Base-by-base conservation (phyloP, 2,113 vertebrate species). In the Penelope pileata region DNA sequence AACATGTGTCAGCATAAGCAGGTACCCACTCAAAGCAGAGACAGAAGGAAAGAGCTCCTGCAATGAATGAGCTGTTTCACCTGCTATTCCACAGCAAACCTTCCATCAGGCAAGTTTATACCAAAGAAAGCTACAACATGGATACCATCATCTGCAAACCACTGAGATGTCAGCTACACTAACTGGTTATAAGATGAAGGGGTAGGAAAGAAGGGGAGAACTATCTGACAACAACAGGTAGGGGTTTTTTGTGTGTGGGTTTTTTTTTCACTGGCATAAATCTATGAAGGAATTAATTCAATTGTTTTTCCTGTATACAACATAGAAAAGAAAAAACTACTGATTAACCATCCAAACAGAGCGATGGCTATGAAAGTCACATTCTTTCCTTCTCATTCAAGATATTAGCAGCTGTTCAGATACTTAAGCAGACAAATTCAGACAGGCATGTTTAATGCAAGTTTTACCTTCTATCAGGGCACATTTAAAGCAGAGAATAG, bases 401-500 rank as follows among this genome's bases (percentile, higher is more conserved):
- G 29, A 51, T 79, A 84, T 53, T 92, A 94, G 88, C 77, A 43
- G 78, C 83, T 94, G 91, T 72, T 90, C 85, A 90, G 69, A 84
- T 40, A 88, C 45, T 85, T 79, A 80, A 67, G 47, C n/a, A 43
- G 70, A 74, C 40, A 88, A 90, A 86, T 75, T 85, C 91, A 95
- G 66, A 53, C 66, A 93, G 88, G 81, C 90, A 82, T 38, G n/a
- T 83, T 86, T 88, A 93, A 94, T 87, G 58, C 95, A 95, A 90
- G 64, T 34, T 82, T 90, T 95, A 93, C 64, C 69, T 92, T 83
- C 82, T 69, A 69, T 68, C 77, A 47, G 5, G 16, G 76, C 50
- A 72, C 85, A 92, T 94, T 79, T 80, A 24, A 72, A 68, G 48
- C 3, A 86, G 54, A 83, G 75, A 90, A 75, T 74, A 85, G 75